Evolutionary conservation across 2,113 vertebrate genomes (phyloP).

Genomic region (Odontophorus gujanensis): DNA sequence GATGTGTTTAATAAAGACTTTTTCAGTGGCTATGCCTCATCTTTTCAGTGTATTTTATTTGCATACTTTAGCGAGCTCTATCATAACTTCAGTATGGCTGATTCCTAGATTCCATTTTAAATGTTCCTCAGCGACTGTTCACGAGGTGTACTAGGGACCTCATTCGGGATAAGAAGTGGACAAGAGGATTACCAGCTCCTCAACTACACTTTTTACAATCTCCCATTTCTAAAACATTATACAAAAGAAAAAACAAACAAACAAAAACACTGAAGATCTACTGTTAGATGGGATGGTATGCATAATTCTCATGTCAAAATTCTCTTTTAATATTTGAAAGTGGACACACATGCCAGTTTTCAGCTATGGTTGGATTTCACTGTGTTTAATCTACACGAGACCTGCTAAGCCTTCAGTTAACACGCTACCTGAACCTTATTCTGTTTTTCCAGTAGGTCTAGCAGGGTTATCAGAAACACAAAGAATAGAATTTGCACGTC

Average conservation of each 20-base stretch:
- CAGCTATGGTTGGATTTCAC: neutral
- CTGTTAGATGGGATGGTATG: accelerated
- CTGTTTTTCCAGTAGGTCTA: neutral
- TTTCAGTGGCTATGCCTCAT: neutral
- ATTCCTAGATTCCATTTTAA: neutral
- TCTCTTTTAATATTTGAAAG: neutral
- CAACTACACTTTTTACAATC: neutral
- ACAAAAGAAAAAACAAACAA: neutral
- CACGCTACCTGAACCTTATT: neutral
- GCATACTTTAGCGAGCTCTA: neutral
- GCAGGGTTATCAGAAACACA: neutral
- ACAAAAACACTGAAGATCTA: neutral
- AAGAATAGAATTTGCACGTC: neutral
- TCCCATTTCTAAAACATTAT: neutral
- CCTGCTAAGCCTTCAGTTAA: neutral
- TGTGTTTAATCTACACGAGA: neutral
- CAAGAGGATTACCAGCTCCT: conserved; percentile 5
- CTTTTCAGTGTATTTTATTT: neutral
- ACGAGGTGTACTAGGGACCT: neutral
- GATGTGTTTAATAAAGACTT: neutral
- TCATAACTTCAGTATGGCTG: accelerated
- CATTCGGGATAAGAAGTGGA: neutral
- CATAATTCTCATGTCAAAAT: neutral
- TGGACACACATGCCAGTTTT: neutral
- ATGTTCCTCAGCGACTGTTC: neutral